Base-by-base conservation (phyloP, 2,797 vertebrate genomes). In the Aldrovandia affinis region DNA sequence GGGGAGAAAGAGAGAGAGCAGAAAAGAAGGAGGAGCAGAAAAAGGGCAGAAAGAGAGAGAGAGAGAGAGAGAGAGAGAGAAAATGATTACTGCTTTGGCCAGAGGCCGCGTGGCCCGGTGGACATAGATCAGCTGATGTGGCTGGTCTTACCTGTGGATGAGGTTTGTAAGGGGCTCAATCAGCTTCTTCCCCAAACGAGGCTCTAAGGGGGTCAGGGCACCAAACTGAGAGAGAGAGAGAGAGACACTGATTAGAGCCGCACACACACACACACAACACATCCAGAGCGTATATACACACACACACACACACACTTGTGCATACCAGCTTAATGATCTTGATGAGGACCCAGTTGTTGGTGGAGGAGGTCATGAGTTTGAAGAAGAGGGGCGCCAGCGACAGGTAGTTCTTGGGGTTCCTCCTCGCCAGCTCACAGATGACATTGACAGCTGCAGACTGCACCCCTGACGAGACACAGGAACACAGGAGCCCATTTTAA, bases 341-440 rank as follows among this genome's bases (percentile, higher is more conserved):
- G 91, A 99, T 99, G 91, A 99, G 98, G 88, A 99, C 98, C 98
- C 98, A 99, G 90, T 99, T 99, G 92, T 99, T 99, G 83, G 98
- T 99, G 22, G 98, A 99, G 0, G 98, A 99, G 0, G 98, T 99
- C 98, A 99, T 99, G 87, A 99, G 92, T 92, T 99, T 99, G 92
- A 99, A 99, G 90, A 99, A 99, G 1, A 99, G 96, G 0, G 98
- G 98, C 2, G 98, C 98, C 5, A 99, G 93, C 47, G 98, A 99
- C 84, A 99, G 94, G 91, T 99, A 99, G 93, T 99, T 99, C 87
- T 99, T 99, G 75, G 98, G 98, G 91, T 99, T 99, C 89, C 98
- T 97, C 70, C 98, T 94, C 61, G 98, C 98, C 87, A 99, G 94
- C 90, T 99, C 98, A 87, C 98, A 99, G 90, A 99, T 99, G 5